Evolutionary conservation across 2,888 invertebrate genomes (phyloP), one percentile per base, ranked within the genome.

Genomic region (Agriopis marginaria): DNA sequence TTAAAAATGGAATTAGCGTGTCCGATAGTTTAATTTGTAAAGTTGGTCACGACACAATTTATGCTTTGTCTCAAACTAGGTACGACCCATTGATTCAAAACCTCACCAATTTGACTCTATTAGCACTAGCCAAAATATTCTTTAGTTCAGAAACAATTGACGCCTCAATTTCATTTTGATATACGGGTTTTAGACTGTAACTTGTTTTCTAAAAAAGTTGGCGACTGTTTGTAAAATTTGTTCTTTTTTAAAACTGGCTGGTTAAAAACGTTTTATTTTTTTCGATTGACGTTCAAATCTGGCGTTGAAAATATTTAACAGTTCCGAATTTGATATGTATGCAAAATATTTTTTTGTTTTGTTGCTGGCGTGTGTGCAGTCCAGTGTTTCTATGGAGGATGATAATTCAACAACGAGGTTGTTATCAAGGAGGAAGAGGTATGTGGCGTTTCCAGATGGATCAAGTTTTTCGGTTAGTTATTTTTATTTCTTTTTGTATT

Each of bases 381-480:
- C 83, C n/a, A 70, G 76, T 80, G 68, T 65, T 7, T 67, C 75
- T 9, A 63, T 63, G 0, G 77, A 78, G 51, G 45, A 68, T 55
- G 73, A 63, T 42, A 56, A 40, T 53, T 60, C 65, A 0, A 62
- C 74, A 51, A 77, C 89, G 14, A 92, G 86, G 74, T n/a, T 92
- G 68, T 87, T 96, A 77, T 95, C 95, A 0, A 91, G 96, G 64
- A 91, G 89, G 72, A 95, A 95, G 79, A 93, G 96, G 77, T 96
- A 96, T 81, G 95, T 96, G 6, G 96, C 96, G 6, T 96, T 96
- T 86, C 96, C 96, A 8, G 96, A 96, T 82, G 96, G 96, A n/a
- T 96, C 96, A 11, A 96, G 96, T 87, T 96, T 96, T 88, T 96
- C 96, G 70, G 96, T 96, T 81, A 95, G 95, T 94, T 63, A 42